These are phyloP conservation scores for Caenorhabditis sp. DNA, from an alignment of 2,888 invertebrate genomes.

Conservation along the genomic window DNA sequence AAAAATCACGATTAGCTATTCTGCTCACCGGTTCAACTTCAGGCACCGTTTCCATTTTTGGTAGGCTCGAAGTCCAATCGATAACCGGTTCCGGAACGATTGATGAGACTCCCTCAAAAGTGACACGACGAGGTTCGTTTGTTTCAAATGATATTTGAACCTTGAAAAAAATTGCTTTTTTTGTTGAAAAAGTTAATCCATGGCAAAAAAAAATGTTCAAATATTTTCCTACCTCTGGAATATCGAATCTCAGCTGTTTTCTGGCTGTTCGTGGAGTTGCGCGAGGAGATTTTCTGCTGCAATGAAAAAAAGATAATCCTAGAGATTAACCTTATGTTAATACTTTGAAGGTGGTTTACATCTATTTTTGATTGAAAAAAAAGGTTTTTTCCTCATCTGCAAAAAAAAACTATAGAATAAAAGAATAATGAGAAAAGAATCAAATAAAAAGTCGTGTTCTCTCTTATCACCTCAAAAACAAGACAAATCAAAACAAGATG, in stretches of 20 bases:
- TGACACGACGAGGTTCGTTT: constrained; percentile 43
- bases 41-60: constrained; percentile 11
- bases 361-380: too few relatives aligned
- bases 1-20: too few relatives aligned
- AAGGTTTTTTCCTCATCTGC: too few relatives aligned
- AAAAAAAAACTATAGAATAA: too few relatives aligned
- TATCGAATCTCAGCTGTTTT: constrained; percentile 52
- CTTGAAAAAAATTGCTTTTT: constrained; percentile 16
- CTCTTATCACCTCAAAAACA: constrained; percentile 7
- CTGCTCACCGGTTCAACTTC: constrained; percentile 25
- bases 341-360: not conserved
- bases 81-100: constrained; percentile 48
- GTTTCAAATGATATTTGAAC: constrained; percentile 47
- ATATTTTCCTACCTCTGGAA: constrained; percentile 50
- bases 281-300: constrained; percentile 23
- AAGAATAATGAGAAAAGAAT: too few relatives aligned
- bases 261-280: constrained; percentile 37
- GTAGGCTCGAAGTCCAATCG: constrained; percentile 41
- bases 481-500: constrained; percentile 1
- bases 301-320: not conserved
- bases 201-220: constrained; percentile 23
- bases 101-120: constrained; percentile 34
- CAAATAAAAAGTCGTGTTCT: too few relatives aligned
- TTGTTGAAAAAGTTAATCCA: constrained; percentile 9
- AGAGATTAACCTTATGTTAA: not conserved